Evolutionary conservation across 2,888 invertebrate species (phyloP), one percentile per base, ranked within the genome.

Genomic region (Erebia aethiops): DNA sequence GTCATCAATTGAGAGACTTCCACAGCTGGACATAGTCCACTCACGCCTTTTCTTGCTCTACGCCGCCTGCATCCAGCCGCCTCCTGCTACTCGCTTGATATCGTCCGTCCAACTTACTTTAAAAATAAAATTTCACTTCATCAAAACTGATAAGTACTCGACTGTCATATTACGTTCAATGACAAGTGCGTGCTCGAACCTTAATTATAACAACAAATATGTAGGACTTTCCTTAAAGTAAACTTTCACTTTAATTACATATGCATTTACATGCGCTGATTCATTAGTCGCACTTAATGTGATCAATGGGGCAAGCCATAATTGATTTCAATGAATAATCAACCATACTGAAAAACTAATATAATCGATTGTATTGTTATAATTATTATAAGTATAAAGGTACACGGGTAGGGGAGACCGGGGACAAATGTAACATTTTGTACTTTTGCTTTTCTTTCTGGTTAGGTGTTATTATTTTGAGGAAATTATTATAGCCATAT

Each of bases 181-280:
- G 75, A 76, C 75, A 74, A 80, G 80, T 77, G 77, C 70, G 73
- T 78, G 77, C 83, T 86, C 80, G 75, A 84, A 74, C 81, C 81
- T 83, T 76, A 85, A 87, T 86, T 84, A 83, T 78, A 73, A 78
- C 75, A 82, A 81, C 80, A 79, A 78, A 80, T 78, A 79, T 43
- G 61, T 58, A 79, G 78, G 79, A 78, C 76, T 43, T 75, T 74
- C 66, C 72, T 73, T 71, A 79, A 81, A 80, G 80, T 79, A 73
- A 77, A 80, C 86, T 87, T 86, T 87, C 87, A 83, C 82, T 81
- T 77, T 77, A 76, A 77, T 76, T 75, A 77, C 78, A 72, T 73
- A 72, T 73, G 61, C 72, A 77, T 77, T 74, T 76, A 74, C 75
- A 75, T 73, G 56, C 68, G 62, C 69, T 67, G 68, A 58, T 72